These are phyloP conservation scores for Semotilus atromaculatus DNA, from an alignment of 2,797 vertebrate species.

Conservation along the genomic window DNA sequence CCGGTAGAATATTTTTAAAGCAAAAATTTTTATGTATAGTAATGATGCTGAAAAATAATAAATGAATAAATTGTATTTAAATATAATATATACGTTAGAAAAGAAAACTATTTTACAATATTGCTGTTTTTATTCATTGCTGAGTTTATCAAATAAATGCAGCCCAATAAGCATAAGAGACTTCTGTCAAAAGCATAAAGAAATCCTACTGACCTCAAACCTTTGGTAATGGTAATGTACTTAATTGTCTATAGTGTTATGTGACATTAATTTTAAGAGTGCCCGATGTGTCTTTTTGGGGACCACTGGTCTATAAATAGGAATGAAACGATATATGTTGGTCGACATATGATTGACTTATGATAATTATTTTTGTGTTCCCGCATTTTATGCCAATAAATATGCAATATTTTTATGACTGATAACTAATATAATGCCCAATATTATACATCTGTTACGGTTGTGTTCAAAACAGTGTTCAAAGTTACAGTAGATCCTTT, in stretches of 20 bases:
- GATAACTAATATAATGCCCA: neutral
- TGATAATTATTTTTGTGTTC: neutral
- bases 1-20: neutral
- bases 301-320: neutral
- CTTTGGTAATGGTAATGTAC: neutral
- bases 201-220: neutral
- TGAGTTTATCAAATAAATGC: neutral
- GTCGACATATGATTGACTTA: neutral
- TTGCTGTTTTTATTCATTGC: too few relatives aligned
- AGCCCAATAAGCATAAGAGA: neutral
- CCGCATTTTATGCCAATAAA: neutral
- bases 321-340: neutral
- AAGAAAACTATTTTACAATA: too few relatives aligned
- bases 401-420: neutral
- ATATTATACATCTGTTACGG: neutral
- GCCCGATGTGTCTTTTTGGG: neutral
- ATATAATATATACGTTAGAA: too few relatives aligned
- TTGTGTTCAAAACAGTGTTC: neutral
- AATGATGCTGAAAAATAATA: neutral
- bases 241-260: neutral
- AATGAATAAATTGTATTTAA: too few relatives aligned
- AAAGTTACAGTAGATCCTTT: too few relatives aligned
- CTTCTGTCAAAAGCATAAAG: neutral
- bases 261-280: neutral
- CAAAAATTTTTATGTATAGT: neutral